Percentiles rank a stretch among this genome's conserved stretches.
Evolutionary conservation across 2,797 vertebrate species (phyloP).

Genomic region (Pseudochromis fuscus): DNA sequence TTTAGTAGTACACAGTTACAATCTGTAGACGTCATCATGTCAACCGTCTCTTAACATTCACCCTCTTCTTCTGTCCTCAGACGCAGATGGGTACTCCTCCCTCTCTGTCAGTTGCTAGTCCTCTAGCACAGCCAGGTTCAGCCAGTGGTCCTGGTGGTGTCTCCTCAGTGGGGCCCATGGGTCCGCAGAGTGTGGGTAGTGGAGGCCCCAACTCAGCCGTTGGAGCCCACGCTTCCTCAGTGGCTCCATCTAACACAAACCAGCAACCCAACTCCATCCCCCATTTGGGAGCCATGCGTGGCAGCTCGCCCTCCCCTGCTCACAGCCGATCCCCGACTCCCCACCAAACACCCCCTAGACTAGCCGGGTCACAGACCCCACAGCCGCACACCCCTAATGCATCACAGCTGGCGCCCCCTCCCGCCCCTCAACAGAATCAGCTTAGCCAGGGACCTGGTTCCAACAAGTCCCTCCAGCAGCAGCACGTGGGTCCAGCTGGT

Average conservation of each 20-base stretch:
- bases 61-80: slow-evolving; percentile 70
- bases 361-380: slow-evolving; percentile 90
- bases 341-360: slow-evolving; percentile 92
- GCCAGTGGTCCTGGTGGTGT: slow-evolving; percentile 73
- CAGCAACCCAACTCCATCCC: slow-evolving; percentile 89
- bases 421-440: slow-evolving; percentile 81
- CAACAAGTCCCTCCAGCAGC: slow-evolving; percentile 86
- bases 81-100: slow-evolving; percentile 92
- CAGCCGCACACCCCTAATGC: slow-evolving; percentile 93
- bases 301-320: slow-evolving; percentile 96
- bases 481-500: slow-evolving; percentile 81
- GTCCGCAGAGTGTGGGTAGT: slow-evolving; percentile 77
- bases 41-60: neutral
- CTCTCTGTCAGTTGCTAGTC: slow-evolving; percentile 90
- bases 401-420: slow-evolving; percentile 80
- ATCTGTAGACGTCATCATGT: neutral
- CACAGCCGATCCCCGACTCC: slow-evolving; percentile 96
- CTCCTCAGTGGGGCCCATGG: slow-evolving; percentile 82
- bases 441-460: slow-evolving; percentile 80
- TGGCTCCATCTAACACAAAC: slow-evolving; percentile 76
- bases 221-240: slow-evolving; percentile 70
- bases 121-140: slow-evolving; percentile 88
- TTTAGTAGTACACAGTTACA: neutral
- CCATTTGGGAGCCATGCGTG: slow-evolving; percentile 89
- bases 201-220: slow-evolving; percentile 67